phyloP scores from a whole-genome alignment of 2,888 invertebrate species.

The Plusia festucae region DNA sequence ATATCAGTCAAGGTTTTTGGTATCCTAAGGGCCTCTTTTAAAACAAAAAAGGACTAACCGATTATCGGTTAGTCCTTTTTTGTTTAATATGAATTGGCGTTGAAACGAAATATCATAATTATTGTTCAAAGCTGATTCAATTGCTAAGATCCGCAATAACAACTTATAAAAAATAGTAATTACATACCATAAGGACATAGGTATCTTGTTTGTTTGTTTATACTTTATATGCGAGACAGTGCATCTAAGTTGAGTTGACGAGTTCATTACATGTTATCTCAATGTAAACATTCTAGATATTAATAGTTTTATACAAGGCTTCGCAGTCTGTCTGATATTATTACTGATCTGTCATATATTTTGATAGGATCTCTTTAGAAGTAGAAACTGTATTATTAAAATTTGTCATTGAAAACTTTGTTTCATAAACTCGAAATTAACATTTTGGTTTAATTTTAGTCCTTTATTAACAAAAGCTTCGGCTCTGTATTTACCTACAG shows the following conservation, averaged over 20 bases:
- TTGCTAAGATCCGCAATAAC: constrained; percentile 6
- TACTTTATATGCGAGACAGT: constrained; percentile 28
- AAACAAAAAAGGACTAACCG: background rate
- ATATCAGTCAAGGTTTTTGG: background rate
- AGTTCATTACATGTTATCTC: constrained; percentile 60
- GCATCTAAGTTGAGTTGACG: constrained; percentile 44
- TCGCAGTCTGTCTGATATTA: constrained; percentile 23
- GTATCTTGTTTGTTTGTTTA: constrained; percentile 31
- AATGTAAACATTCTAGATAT: constrained; percentile 57
- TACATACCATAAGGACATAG: constrained; percentile 16
- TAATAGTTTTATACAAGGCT: constrained; percentile 39
- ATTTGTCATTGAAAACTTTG: background rate
- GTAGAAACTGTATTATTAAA: background rate
- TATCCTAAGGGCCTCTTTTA: background rate
- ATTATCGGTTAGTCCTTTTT: background rate
- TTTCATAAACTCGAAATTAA: no score
- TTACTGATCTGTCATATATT: constrained; percentile 6
- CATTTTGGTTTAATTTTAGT: no score
- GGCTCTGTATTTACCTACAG: no score
- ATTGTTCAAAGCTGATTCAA: constrained; percentile 10
- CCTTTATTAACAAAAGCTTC: no score
- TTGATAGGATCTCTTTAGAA: constrained; percentile 3
- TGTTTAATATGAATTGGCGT: background rate
- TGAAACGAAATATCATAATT: background rate
- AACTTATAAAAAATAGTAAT: constrained; percentile 21